A percentile compares a stretch with the other conserved stretches of the same genome.
phyloP scores from a whole-genome alignment of 2,113 vertebrate genomes.

The Gambusia holbrooki region DNA sequence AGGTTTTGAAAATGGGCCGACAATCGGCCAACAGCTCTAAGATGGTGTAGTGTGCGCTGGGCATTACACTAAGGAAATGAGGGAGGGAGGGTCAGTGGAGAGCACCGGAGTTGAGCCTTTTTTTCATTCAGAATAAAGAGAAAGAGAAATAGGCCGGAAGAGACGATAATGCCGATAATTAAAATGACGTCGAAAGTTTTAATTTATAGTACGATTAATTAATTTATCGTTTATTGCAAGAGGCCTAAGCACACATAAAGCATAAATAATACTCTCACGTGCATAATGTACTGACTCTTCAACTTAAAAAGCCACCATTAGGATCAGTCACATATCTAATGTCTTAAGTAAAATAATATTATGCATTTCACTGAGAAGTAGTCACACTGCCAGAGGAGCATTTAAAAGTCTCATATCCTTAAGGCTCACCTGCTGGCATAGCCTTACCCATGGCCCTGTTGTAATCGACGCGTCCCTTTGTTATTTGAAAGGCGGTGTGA shows the following conservation, averaged over 20 bases:
- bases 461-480: conserved; percentile 74
- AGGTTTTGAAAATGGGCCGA: too few relatives aligned
- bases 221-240: too few relatives aligned
- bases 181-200: too few relatives aligned
- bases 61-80: too few relatives aligned
- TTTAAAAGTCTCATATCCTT: conserved; percentile 37
- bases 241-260: not conserved
- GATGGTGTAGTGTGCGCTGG: too few relatives aligned
- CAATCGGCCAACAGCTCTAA: too few relatives aligned
- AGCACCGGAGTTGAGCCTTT: too few relatives aligned
- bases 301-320: not conserved
- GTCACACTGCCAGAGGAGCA: conserved; percentile 16
- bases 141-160: too few relatives aligned
- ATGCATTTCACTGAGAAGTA: conserved; percentile 52
- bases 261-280: not conserved
- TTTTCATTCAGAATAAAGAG: too few relatives aligned
- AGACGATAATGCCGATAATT: too few relatives aligned
- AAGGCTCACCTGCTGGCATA: conserved; percentile 57
- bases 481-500: conserved; percentile 75
- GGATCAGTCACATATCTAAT: conserved; percentile 4
- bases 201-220: too few relatives aligned
- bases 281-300: not conserved
- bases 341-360: conserved; percentile 30
- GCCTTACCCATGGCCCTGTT: conserved; percentile 54
- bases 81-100: too few relatives aligned